Percentiles rank a stretch among this genome's conserved stretches.
Evolutionary conservation across 2,113 vertebrate genomes (phyloP).

Genomic region (Chaetodon trifascialis): DNA sequence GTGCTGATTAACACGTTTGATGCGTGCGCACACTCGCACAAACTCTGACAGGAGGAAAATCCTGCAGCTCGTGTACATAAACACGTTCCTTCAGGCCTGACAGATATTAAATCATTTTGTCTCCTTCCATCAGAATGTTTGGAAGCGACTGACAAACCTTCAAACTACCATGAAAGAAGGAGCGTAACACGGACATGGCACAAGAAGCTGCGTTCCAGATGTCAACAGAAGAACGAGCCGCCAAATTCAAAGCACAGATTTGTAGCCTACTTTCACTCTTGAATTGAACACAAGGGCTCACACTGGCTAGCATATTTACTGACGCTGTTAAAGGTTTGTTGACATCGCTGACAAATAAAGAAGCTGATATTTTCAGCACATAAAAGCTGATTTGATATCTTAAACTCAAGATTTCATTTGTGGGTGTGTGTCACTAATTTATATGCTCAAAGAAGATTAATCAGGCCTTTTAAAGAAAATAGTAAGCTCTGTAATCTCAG

Average conservation of each 20-base stretch:
- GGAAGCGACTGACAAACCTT: neutral
- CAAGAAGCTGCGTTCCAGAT: neutral
- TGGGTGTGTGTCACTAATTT: neutral
- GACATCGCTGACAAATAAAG: neutral
- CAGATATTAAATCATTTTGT: slow-evolving; percentile 27
- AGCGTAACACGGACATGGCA: neutral
- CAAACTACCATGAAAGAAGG: neutral
- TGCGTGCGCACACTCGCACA: slow-evolving; percentile 3
- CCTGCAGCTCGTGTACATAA: slow-evolving; percentile 27
- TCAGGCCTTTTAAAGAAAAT: neutral
- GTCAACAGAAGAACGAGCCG: neutral
- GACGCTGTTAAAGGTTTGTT: neutral
- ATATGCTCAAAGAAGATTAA: neutral
- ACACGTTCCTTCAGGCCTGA: slow-evolving; percentile 22
- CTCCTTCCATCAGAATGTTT: neutral
- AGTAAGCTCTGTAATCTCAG: neutral
- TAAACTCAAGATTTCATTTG: neutral
- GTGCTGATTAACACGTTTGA: slow-evolving; percentile 58
- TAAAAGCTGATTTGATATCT: neutral
- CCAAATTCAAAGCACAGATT: neutral
- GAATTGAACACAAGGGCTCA: neutral
- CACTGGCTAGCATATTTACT: neutral
- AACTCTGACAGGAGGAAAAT: slow-evolving; percentile 35
- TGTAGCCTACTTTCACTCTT: neutral
- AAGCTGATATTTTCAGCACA: neutral